Evolutionary conservation across 2,797 vertebrate genomes (phyloP).

Genomic region (Sebastes baramenuke): DNA sequence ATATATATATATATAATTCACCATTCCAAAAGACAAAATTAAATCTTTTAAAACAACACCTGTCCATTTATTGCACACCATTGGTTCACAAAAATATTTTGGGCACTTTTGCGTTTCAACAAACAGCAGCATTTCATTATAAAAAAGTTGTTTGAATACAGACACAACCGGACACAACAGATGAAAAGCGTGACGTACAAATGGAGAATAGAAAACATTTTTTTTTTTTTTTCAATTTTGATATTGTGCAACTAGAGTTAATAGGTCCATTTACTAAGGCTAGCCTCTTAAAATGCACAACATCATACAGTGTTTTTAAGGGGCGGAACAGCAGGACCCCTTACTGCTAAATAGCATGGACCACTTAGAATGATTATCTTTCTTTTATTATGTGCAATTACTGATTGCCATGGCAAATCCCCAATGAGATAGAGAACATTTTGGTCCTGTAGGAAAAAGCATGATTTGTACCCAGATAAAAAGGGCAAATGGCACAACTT

Average conservation of each 20-base stretch:
- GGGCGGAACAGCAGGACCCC: conserved; percentile 56
- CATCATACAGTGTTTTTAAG: conserved; percentile 73
- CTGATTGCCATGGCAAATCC: conserved; percentile 76
- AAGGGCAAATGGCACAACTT: conserved; percentile 70
- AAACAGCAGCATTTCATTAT: conserved; percentile 83
- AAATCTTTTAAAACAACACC: conserved; percentile 70
- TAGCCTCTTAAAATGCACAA: conserved; percentile 73
- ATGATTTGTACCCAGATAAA: conserved; percentile 60
- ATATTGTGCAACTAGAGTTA: conserved; percentile 79
- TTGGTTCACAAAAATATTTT: conserved; percentile 81
- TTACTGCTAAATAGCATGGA: conserved; percentile 64
- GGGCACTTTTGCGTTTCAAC: conserved; percentile 81
- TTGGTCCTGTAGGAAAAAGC: conserved; percentile 74
- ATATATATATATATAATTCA: conserved; percentile 31
- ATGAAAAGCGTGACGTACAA: conserved; percentile 68
- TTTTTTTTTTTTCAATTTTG: conserved; percentile 15
- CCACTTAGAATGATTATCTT: conserved; percentile 74
- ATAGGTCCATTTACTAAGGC: conserved; percentile 80
- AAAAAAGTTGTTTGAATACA: conserved; percentile 66
- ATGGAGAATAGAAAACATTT: conserved; percentile 66
- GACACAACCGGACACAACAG: conserved; percentile 57
- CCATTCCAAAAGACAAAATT: conserved; percentile 57
- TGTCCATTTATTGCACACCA: conserved; percentile 83
- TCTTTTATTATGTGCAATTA: conserved; percentile 71
- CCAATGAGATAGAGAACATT: conserved; percentile 67